Percentiles rank a stretch among this genome's conserved stretches.
phyloP scores from a whole-genome alignment of 2,113 vertebrate genomes.

The Glaucomys volans region DNA sequence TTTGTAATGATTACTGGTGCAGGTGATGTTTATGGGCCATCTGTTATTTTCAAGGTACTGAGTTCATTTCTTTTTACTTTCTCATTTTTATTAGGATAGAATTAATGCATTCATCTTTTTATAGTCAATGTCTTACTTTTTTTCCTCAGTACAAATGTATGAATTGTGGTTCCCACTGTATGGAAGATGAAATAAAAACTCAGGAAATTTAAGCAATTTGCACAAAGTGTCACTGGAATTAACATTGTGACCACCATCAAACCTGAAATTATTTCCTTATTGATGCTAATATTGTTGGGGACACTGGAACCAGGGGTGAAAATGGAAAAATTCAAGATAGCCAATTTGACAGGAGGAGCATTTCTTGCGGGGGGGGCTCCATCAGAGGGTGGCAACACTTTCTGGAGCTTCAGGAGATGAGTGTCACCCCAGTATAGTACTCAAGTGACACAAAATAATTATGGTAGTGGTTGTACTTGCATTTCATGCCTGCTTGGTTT shows the following conservation, averaged over 20 bases:
- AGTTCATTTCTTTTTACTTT: not conserved
- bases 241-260: not conserved
- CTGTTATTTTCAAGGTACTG: not conserved
- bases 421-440: not conserved
- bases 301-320: not conserved
- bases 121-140: not conserved
- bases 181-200: not conserved
- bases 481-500: not conserved
- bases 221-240: not conserved
- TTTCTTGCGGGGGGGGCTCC: not conserved
- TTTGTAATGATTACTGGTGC: not conserved
- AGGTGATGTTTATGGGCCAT: not conserved
- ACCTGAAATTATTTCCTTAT: not conserved
- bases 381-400: not conserved
- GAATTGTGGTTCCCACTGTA: not conserved
- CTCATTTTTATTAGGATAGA: not conserved
- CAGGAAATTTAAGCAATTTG: not conserved
- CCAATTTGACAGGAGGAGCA: accelerated
- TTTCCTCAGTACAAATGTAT: not conserved
- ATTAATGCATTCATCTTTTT: not conserved
- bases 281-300: not conserved
- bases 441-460: too few species aligned
- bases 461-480: not conserved
- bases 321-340: not conserved
- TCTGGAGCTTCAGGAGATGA: not conserved